Evolutionary conservation across 2,113 vertebrate species (phyloP).

Genomic region (Heloderma charlesbogerti): DNA sequence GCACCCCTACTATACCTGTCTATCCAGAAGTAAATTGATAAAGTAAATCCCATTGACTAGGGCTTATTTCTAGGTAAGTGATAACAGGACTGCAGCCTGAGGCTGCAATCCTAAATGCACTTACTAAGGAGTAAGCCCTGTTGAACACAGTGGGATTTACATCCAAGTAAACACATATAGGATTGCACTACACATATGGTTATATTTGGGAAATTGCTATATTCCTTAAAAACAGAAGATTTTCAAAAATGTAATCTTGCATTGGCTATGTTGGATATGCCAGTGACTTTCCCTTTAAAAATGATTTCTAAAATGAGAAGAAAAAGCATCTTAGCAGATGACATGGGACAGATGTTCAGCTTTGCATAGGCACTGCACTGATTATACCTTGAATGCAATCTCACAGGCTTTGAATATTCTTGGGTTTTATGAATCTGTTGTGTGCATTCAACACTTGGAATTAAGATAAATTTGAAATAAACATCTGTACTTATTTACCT

Average conservation of each 20-base stretch:
- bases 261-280: not conserved
- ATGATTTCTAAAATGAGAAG: not conserved
- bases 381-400: not conserved
- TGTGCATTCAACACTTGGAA: not conserved
- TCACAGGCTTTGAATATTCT: not conserved
- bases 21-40: not conserved
- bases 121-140: not conserved
- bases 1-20: too few species aligned
- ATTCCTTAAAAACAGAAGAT: not conserved
- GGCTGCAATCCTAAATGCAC: not conserved
- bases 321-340: not conserved
- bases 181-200: not conserved
- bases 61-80: not conserved
- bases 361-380: not conserved
- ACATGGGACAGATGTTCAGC: not conserved
- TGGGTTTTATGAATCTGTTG: not conserved
- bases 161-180: not conserved
- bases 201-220: not conserved
- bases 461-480: slow-evolving; percentile 18
- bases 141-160: not conserved
- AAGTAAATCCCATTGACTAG: not conserved
- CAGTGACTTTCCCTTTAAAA: not conserved
- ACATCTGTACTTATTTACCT: slow-evolving; percentile 67
- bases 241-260: not conserved
- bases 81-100: too few species aligned